Base-by-base conservation (phyloP, 2,113 vertebrate genomes). In the Microcebus lehilahytsara region DNA sequence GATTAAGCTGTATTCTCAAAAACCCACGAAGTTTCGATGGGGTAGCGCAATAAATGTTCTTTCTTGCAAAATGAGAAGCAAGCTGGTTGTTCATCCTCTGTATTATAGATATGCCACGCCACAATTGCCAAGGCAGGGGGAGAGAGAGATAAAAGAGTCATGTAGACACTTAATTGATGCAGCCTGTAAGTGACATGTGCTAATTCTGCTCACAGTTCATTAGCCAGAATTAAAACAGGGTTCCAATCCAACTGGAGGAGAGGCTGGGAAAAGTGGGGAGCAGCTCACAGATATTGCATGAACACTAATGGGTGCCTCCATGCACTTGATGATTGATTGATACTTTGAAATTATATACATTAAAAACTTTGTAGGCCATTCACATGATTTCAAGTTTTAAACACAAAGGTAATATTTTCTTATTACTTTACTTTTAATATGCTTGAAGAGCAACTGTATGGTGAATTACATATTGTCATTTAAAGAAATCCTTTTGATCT, bases 361-460 rank as follows among this genome's bases (percentile, higher is more conserved):
- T 10, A 86, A 90, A 92, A 85, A 58, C 46, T 53, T 3, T 87
- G 20, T 69, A 87, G 46, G 67, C n/a, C 62, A 8, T 95, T 95
- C 37, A 72, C 23, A 62, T 90, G 17, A 85, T 93, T 95, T 96
- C 20, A 51, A 42, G 77, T 93, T 92, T 92, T 95, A 93, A 93
- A 81, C 22, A 89, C 75, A 67, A 74, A 66, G n/a, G 9, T 87
- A 64, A 72, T 78, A 62, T 9, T 46, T 95, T 94, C 25, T 30
- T 81, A 40, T 87, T 92, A 51, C 46, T 91, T 91, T 88, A 14
- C 32, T 95, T 89, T 69, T 81, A 60, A 83, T 92, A 85, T 93
- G 27, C n/a, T 91, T 88, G 40, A 86, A 83, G 22, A 37, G 7
- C 14, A 74, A 62, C 5, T 77, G 2, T 90, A 16, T 87, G 85